Percentiles rank a stretch among this genome's conserved stretches.
Evolutionary conservation across 2,113 vertebrate species (phyloP).

Genomic region (Australoheros scitulus): DNA sequence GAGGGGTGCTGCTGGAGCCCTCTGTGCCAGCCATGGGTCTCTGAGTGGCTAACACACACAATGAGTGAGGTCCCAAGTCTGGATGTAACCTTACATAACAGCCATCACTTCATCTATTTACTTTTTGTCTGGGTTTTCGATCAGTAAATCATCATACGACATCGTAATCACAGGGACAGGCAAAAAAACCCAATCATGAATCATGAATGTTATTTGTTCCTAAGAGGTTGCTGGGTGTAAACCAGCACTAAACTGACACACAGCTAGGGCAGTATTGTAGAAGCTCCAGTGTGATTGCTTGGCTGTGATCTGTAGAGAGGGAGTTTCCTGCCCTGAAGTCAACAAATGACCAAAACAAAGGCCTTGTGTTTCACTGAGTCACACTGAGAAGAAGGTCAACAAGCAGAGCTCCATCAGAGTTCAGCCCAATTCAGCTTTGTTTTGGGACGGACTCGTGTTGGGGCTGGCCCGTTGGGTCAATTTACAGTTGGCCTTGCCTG

Average conservation of each 20-base stretch:
- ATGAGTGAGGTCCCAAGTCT: conserved; percentile 59
- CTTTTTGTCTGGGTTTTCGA: conserved; percentile 44
- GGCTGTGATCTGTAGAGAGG: conserved; percentile 46
- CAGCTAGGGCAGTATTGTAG: conserved; percentile 30
- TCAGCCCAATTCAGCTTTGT: conserved; percentile 17
- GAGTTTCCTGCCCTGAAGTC: conserved; percentile 65
- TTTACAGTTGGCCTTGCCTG: conserved; percentile 2
- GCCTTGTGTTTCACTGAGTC: conserved; percentile 59
- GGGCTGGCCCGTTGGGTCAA: conserved; percentile 31
- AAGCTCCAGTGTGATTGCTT: conserved; percentile 30
- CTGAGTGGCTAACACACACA: conserved; percentile 64
- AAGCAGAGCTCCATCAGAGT: conserved; percentile 24
- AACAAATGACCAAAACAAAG: conserved; percentile 68
- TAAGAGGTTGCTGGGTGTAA: conserved; percentile 41
- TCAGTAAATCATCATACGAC: conserved; percentile 58
- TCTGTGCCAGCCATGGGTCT: conserved; percentile 69
- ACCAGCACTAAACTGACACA: conserved; percentile 42
- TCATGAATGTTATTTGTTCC: conserved; percentile 57
- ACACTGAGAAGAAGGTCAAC: conserved; percentile 48
- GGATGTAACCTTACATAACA: conserved; percentile 59
- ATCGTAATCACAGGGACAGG: conserved; percentile 57
- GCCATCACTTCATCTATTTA: conserved; percentile 55
- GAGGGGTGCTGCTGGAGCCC: conserved; percentile 69
- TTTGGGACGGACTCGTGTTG: background rate
- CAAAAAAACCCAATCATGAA: conserved; percentile 54